These are phyloP conservation scores for Caenorhabditis sinica DNA, from an alignment of 2,888 invertebrate species.

Conservation along the genomic window DNA sequence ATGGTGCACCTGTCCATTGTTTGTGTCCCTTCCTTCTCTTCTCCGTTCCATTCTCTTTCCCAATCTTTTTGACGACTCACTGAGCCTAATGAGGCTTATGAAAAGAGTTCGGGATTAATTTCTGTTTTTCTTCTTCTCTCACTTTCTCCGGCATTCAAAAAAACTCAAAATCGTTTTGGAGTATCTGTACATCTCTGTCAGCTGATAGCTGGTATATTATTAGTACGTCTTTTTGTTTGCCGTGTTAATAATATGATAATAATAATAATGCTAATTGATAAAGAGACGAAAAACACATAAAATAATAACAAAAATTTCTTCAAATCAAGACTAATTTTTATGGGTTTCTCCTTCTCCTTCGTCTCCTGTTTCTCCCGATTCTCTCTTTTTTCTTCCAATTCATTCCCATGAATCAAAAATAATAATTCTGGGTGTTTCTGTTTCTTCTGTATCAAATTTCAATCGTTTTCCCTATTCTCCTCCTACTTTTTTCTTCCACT, in stretches of 20 bases:
- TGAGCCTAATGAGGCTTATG: conserved; percentile 37
- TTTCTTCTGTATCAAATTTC: conserved; percentile 34
- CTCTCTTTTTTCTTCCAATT: neutral
- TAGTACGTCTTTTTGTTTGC: neutral
- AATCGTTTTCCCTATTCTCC: conserved; percentile 5
- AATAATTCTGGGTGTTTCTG: conserved; percentile 1
- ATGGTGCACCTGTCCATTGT: conserved; percentile 61
- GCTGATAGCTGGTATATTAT: conserved; percentile 34
- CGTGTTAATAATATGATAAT: conserved; percentile 18
- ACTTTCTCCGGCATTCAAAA: neutral
- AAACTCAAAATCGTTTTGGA: neutral
- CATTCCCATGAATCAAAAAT: conserved; percentile 24
- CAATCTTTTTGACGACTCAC: conserved; percentile 24
- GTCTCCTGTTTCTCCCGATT: neutral
- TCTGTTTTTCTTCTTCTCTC: conserved; percentile 26
- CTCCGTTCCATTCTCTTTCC: neutral
- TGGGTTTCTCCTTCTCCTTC: conserved; percentile 17
- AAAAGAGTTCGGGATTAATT: conserved; percentile 20
- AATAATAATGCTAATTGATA: conserved; percentile 31
- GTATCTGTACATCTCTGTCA: neutral
- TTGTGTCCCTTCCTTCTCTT: conserved; percentile 31
- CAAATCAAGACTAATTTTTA: conserved; percentile 31
- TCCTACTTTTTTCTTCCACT: conserved; percentile 21
- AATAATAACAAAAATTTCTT: conserved; percentile 25
- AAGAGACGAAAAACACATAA: conserved; percentile 27